A percentile compares a stretch with the other conserved stretches of the same genome.
These are phyloP conservation scores for Sycophila sp. DNA, from an alignment of 1,140 invertebrate genomes.

Conservation along the genomic window DNA sequence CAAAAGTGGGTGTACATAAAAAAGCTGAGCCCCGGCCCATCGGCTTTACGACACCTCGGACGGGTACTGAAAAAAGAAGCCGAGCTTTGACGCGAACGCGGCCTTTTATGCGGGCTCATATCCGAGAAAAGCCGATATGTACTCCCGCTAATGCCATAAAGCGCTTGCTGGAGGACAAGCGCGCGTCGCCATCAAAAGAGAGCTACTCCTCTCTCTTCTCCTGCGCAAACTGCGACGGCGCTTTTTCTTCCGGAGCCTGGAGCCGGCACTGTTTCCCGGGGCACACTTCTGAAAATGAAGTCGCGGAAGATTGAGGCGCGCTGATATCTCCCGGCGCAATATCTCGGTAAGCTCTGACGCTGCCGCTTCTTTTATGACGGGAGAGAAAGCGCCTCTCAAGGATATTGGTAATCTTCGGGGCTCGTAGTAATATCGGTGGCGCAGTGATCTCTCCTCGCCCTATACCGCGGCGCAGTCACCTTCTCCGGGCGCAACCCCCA, in stretches of 20 bases:
- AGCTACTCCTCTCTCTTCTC: constrained; percentile 4
- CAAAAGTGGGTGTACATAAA: constrained; percentile 3
- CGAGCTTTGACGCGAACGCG: constrained; percentile 9
- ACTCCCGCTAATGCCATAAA: constrained; percentile 10
- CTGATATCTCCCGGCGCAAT: constrained; percentile 49
- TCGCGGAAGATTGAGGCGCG: constrained; percentile 56
- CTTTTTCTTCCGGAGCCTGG: not conserved
- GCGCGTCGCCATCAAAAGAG: not conserved
- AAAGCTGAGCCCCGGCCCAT: not conserved
- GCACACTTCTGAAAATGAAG: constrained; percentile 51
- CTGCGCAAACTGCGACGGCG: not conserved
- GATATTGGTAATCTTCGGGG: constrained; percentile 66
- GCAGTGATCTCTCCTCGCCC: constrained; percentile 66
- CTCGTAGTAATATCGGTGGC: constrained; percentile 61
- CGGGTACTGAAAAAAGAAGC: constrained; percentile 31
- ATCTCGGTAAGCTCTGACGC: constrained; percentile 61
- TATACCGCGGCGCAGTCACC: constrained; percentile 44
- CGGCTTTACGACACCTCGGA: constrained; percentile 22
- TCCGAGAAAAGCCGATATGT: constrained; percentile 8
- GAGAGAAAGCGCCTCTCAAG: constrained; percentile 63
- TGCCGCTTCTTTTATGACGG: constrained; percentile 60
- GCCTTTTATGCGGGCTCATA: constrained; percentile 17
- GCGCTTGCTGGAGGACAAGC: not conserved
- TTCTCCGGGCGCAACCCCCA: constrained; percentile 10
- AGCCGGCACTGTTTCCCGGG: too few relatives aligned